Evolutionary conservation across 2,113 vertebrate species (phyloP).

Genomic region (Glaucidium brasilianum): DNA sequence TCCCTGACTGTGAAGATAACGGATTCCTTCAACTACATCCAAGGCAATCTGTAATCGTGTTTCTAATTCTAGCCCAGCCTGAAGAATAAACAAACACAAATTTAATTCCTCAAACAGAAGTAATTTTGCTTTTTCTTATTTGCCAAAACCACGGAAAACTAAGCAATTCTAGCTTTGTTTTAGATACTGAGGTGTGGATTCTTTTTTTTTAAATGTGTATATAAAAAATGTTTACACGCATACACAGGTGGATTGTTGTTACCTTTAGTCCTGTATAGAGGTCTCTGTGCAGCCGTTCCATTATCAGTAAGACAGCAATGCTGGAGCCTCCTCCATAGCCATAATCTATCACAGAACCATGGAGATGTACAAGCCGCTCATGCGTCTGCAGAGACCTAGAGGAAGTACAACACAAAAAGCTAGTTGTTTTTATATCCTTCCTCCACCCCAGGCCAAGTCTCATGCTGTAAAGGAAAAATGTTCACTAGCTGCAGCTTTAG

Average conservation of each 20-base stretch:
- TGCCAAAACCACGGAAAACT: background rate
- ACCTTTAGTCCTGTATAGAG: slow-evolving; percentile 97
- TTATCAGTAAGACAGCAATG: slow-evolving; percentile 93
- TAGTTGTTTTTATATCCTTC: background rate
- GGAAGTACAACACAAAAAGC: background rate
- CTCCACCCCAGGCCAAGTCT: background rate
- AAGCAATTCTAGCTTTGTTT: background rate
- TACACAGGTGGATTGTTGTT: background rate
- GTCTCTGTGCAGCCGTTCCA: slow-evolving; percentile 94
- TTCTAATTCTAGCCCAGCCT: slow-evolving; percentile 87
- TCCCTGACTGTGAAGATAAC: slow-evolving; percentile 94
- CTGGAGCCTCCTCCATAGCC: slow-evolving; percentile 90
- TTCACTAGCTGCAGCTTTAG: background rate
- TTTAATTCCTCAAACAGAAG: background rate
- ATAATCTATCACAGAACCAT: slow-evolving; percentile 96
- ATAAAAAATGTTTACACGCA: background rate
- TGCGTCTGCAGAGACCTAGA: slow-evolving; percentile 91
- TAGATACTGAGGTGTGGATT: background rate
- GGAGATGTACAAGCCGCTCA: slow-evolving; percentile 90
- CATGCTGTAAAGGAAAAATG: background rate
- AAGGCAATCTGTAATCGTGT: slow-evolving; percentile 90
- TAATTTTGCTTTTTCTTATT: background rate
- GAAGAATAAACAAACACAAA: background rate
- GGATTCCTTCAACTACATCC: slow-evolving; percentile 96
- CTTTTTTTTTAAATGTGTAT: background rate